Evolutionary conservation across 2,113 vertebrate genomes (phyloP).

Genomic region (Dinomys branickii): DNA sequence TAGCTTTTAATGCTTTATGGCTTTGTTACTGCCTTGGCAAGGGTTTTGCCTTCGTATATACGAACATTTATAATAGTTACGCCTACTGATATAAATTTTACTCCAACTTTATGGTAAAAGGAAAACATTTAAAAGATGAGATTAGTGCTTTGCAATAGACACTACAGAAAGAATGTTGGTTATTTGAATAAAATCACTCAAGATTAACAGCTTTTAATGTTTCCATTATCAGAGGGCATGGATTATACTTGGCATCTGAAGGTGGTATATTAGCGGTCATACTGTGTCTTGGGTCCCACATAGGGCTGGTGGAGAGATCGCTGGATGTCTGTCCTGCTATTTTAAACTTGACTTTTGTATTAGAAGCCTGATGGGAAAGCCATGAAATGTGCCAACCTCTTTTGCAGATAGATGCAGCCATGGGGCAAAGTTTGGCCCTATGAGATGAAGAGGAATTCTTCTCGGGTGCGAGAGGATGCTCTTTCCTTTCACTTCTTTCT

Average conservation of each 20-base stretch:
- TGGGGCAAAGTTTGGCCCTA: background rate
- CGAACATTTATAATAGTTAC: constrained; percentile 25
- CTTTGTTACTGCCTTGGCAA: constrained; percentile 49
- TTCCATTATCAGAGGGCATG: background rate
- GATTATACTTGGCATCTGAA: background rate
- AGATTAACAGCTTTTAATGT: background rate
- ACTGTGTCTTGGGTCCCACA: background rate
- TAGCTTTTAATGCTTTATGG: constrained; percentile 1
- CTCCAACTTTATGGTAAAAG: constrained; percentile 8
- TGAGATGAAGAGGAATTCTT: background rate
- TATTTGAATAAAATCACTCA: background rate
- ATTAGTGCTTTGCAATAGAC: background rate
- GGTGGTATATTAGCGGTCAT: background rate
- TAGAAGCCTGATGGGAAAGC: background rate
- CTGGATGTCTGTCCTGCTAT: background rate
- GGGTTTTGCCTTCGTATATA: constrained; percentile 50
- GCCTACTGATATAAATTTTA: background rate
- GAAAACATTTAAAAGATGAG: background rate
- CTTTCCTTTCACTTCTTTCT: background rate
- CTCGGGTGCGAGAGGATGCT: background rate
- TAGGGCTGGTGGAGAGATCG: background rate
- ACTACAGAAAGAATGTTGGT: background rate
- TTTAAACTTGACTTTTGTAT: background rate
- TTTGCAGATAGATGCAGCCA: background rate
- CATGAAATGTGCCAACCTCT: background rate